Percentiles rank a stretch among this genome's conserved stretches.
phyloP scores from a whole-genome alignment of 2,797 vertebrate genomes.

The Knipowitschia caucasica region DNA sequence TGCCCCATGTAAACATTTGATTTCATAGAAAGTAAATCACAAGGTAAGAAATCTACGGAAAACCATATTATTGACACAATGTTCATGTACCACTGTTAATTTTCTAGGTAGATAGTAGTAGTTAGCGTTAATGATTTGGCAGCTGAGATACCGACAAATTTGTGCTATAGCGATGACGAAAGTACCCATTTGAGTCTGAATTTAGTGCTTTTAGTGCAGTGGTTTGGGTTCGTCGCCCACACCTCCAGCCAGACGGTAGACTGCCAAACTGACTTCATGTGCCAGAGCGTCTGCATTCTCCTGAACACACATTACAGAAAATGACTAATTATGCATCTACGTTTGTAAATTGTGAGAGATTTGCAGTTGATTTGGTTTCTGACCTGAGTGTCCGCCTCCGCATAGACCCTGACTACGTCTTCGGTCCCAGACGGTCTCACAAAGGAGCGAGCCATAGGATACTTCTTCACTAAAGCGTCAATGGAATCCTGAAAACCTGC shows the following conservation, averaged over 20 bases:
- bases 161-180: neutral
- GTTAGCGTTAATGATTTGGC: slow-evolving; percentile 18
- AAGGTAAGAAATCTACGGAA: too few relatives aligned
- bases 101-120: neutral
- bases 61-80: neutral
- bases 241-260: slow-evolving; percentile 85
- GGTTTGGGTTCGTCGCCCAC: slow-evolving; percentile 81
- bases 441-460: slow-evolving; percentile 81
- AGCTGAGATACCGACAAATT: neutral
- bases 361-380: slow-evolving; percentile 24
- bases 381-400: slow-evolving; percentile 93
- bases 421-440: slow-evolving; percentile 94
- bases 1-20: neutral
- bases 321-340: too few relatives aligned
- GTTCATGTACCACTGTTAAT: slow-evolving; percentile 14
- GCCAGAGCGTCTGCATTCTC: slow-evolving; percentile 85
- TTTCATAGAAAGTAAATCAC: neutral
- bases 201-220: slow-evolving; percentile 41
- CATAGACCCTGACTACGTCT: slow-evolving; percentile 89
- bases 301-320: slow-evolving; percentile 62
- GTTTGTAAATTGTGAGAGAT: neutral
- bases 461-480: slow-evolving; percentile 79
- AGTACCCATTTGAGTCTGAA: neutral
- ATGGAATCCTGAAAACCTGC: slow-evolving; percentile 86
- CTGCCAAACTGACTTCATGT: slow-evolving; percentile 86